Percentiles rank a stretch among this genome's conserved stretches.
Conservation (phyloP, 2,113 vertebrate genomes). For the Suricata suricatta region DNA sequence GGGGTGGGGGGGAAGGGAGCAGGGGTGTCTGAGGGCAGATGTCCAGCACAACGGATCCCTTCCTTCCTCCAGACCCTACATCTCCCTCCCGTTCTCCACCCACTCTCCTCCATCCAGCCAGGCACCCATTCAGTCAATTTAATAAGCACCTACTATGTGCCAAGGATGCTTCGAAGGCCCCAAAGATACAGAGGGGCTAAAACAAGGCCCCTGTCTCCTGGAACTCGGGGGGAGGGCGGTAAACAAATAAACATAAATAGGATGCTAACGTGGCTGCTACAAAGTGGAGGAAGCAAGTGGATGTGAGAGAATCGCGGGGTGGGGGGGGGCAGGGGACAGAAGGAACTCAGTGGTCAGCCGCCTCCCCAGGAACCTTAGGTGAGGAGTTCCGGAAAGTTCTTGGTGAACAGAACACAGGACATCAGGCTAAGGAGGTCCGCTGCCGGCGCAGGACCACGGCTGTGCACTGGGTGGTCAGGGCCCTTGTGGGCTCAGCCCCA, state of each 20-base stretch:
- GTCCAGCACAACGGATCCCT: fast-evolving
- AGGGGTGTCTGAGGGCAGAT: background rate
- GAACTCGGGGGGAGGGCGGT: too few species aligned
- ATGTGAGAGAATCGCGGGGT: too few species aligned
- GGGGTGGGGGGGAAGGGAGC: background rate
- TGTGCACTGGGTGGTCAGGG: fast-evolving
- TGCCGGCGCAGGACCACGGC: background rate
- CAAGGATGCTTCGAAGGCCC: too few species aligned
- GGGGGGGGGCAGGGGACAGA: too few species aligned
- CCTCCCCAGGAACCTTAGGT: background rate
- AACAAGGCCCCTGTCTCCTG: background rate
- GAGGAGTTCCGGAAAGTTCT: background rate
- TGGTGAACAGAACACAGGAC: background rate
- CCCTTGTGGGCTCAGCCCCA: background rate
- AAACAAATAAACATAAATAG: background rate
- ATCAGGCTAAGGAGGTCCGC: fast-evolving
- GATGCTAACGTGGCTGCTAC: too few species aligned
- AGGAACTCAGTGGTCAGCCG: background rate
- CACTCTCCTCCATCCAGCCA: background rate
- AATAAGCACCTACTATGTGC: background rate
- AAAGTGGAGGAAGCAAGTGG: background rate
- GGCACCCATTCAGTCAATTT: background rate
- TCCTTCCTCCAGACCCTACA: background rate
- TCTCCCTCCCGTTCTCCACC: background rate
- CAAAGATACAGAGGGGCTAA: background rate